Evolutionary conservation across 2,888 invertebrate species (phyloP).

Genomic region (Noctua comes): DNA sequence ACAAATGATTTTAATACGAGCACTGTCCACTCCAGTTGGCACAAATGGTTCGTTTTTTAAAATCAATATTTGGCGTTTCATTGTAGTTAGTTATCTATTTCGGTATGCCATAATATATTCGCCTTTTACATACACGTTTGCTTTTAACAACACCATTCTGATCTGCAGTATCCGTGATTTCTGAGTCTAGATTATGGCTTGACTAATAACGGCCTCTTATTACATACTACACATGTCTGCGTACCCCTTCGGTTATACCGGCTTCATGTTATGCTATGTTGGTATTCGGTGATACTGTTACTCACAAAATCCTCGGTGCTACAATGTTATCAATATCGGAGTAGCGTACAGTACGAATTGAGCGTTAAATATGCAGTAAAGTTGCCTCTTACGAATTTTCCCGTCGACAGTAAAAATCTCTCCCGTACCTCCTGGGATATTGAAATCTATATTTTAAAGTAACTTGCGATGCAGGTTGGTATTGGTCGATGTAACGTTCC

Average conservation of each 20-base stretch:
- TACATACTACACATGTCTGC: not conserved
- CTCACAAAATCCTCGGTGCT: not conserved
- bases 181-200: not conserved
- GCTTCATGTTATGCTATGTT: not conserved
- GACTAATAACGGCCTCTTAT: too few species aligned
- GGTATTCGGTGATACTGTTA: not conserved
- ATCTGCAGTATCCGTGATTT: not conserved
- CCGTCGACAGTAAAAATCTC: slow-evolving; percentile 21
- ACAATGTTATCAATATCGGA: slow-evolving; percentile 31
- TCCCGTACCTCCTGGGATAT: not conserved
- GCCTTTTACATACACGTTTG: not conserved
- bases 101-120: not conserved
- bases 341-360: slow-evolving; percentile 15
- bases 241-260: not conserved
- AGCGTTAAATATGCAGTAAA: slow-evolving; percentile 37
- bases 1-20: slow-evolving; percentile 53
- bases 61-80: not conserved
- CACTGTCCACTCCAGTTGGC: slow-evolving; percentile 39
- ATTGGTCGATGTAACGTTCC: not conserved
- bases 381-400: slow-evolving; percentile 13
- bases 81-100: not conserved
- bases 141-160: not conserved
- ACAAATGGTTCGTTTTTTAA: not conserved
- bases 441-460: slow-evolving; percentile 34
- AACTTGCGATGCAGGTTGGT: not conserved